phyloP scores from a whole-genome alignment of 2,113 vertebrate genomes.

The Montifringilla adamsi region DNA sequence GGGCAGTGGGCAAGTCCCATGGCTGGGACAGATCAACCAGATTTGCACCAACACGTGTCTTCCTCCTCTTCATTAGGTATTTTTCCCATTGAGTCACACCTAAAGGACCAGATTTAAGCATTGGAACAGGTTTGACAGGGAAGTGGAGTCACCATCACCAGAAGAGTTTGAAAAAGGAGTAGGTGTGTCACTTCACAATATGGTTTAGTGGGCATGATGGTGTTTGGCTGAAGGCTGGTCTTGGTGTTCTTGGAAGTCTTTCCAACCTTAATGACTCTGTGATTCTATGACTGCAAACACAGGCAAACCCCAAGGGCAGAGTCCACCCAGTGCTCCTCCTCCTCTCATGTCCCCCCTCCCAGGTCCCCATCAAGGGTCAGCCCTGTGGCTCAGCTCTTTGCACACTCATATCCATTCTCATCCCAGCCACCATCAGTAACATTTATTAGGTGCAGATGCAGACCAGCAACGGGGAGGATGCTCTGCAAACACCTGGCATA shows the following conservation, averaged over 20 bases:
- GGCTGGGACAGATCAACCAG: neutral
- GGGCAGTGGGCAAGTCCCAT: fast-evolving
- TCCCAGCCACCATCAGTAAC: neutral
- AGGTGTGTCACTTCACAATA: neutral
- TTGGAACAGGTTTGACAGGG: neutral
- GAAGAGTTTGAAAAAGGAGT: neutral
- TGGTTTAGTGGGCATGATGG: neutral
- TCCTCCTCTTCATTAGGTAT: neutral
- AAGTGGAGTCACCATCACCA: neutral
- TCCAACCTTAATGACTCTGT: neutral
- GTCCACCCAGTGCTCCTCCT: neutral
- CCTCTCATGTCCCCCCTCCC: neutral
- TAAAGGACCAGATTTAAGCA: neutral
- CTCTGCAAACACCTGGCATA: neutral
- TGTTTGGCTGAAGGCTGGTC: neutral
- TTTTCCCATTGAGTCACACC: neutral
- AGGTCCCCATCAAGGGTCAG: neutral
- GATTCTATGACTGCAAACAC: neutral
- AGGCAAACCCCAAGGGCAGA: neutral
- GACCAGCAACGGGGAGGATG: neutral
- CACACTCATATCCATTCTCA: neutral
- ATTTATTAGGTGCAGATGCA: neutral
- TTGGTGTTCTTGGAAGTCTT: neutral
- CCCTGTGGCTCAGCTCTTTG: neutral
- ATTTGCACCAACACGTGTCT: neutral